These are phyloP conservation scores for Auanema sp. DNA, from an alignment of 2,888 invertebrate species.

Conservation along the genomic window DNA sequence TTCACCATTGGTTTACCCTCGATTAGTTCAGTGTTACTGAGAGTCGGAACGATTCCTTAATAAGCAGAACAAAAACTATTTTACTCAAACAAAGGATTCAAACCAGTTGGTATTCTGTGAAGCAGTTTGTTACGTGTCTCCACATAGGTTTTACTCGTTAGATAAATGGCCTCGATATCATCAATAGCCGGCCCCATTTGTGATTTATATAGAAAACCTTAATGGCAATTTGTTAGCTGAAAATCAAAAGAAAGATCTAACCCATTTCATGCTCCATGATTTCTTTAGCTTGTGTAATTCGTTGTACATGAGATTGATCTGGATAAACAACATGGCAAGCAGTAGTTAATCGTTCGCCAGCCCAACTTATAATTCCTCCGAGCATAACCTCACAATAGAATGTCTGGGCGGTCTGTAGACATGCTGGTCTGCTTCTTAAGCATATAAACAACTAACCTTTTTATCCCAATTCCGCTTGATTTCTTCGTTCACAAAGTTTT, in stretches of 20 bases:
- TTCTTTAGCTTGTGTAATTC: constrained; percentile 19
- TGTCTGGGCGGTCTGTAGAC: constrained; percentile 24
- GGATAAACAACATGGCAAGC: constrained; percentile 37
- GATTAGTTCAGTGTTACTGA: constrained; percentile 11
- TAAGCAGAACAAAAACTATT: neutral
- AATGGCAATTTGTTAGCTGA: neutral
- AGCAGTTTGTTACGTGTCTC: constrained; percentile 20
- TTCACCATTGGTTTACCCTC: constrained; percentile 31
- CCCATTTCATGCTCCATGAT: constrained; percentile 32
- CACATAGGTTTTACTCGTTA: constrained; percentile 25
- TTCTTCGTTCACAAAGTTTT: constrained; percentile 27
- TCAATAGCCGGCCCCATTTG: constrained; percentile 18
- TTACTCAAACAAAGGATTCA: neutral
- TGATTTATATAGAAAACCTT: neutral
- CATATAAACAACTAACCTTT: constrained; percentile 3
- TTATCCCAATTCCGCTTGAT: constrained; percentile 20
- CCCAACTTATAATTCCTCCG: constrained; percentile 28
- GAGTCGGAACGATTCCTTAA: constrained; percentile 6
- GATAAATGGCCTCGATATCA: constrained; percentile 34
- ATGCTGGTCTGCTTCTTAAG: neutral
- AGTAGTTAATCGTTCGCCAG: constrained; percentile 19
- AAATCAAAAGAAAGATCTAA: neutral
- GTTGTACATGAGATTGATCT: constrained; percentile 11
- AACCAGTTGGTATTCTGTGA: constrained; percentile 11
- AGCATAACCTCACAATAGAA: constrained; percentile 39